Evolutionary conservation across 2,113 vertebrate genomes (phyloP), one percentile per base, ranked within the genome.

Genomic region (Myotis davidii): DNA sequence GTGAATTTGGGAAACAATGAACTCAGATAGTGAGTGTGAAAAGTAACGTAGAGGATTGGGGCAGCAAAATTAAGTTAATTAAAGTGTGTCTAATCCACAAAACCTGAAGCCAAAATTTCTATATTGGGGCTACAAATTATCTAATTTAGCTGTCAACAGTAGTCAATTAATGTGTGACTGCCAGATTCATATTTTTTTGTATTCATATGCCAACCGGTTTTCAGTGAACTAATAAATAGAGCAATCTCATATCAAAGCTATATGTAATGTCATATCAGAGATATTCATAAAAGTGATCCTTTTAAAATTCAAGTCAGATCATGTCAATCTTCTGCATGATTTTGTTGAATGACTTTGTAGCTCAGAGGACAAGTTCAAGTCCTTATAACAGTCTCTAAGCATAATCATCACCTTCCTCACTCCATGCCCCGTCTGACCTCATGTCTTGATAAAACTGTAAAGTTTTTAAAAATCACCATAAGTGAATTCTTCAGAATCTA

Each of bases 101-200:
- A 94, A 86, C 56, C 11, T 27, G 20, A 83, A 86, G 32, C 56
- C 54, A 95, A 87, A 77, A 32, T 87, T 92, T 95, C 64, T 61
- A 29, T 48, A 27, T 54, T 52, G 11, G 4, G 23, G 48, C 50
- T 92, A n/a, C 29, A 95, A 67, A 82, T 95, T 94, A 67, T 50
- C 32, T 25, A 93, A 64, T 91, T 88, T 89, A 92, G 67, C 37
- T 95, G 61, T 89, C 88, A 95, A 86, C 37, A 77, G 61, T 54
- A 69, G 69, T 73, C 85, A 79, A 48, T 92, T 84, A 83, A 79
- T 74, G 12, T 69, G 48, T 74, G 48, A 86, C 23, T n/a, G 11
- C 52, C 29, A 87, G 79, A 78, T 72, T n/a, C 56, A 48, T 82
- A 52, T 50, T 65, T 59, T 59, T 85, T 64, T 72, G 32, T 65